These are phyloP conservation scores for Unio delphinus DNA, from an alignment of 2,888 invertebrate species.

Conservation along the genomic window DNA sequence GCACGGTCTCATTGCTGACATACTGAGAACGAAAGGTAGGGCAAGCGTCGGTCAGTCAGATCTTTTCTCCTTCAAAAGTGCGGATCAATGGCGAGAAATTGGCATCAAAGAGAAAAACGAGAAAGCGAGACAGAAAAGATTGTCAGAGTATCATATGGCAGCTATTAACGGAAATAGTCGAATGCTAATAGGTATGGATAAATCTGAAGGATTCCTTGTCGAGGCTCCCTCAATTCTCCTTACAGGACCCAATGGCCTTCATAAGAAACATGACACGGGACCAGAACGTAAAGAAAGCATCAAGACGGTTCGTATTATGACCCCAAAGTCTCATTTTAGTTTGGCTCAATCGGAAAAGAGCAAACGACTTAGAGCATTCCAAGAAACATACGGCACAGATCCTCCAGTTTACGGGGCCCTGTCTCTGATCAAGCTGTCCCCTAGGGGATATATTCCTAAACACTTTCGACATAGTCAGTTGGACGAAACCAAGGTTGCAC, in stretches of 20 bases:
- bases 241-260: slow-evolving; percentile 29
- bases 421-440: slow-evolving; percentile 42
- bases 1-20: slow-evolving; percentile 45
- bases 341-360: slow-evolving; percentile 1
- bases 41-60: slow-evolving; percentile 52
- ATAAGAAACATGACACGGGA: slow-evolving; percentile 25
- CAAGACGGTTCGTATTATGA: slow-evolving; percentile 23
- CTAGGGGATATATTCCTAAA: slow-evolving; percentile 33
- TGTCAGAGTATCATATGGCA: slow-evolving; percentile 35
- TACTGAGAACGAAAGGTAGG: slow-evolving; percentile 48
- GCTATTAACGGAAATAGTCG: slow-evolving; percentile 44
- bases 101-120: slow-evolving; percentile 52
- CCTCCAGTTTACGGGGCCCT: slow-evolving; percentile 22
- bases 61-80: slow-evolving; percentile 44
- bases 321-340: slow-evolving; percentile 19
- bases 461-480: slow-evolving; percentile 48
- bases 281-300: slow-evolving; percentile 7
- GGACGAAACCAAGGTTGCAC: slow-evolving; percentile 41
- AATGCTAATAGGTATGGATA: slow-evolving; percentile 30
- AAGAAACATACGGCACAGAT: neutral
- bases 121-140: slow-evolving; percentile 22
- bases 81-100: slow-evolving; percentile 57
- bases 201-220: slow-evolving; percentile 8
- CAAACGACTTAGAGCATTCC: slow-evolving; percentile 3
- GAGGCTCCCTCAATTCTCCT: neutral